Conservation (phyloP, 2,113 vertebrate genomes). For the Gallinago undulata region DNA sequence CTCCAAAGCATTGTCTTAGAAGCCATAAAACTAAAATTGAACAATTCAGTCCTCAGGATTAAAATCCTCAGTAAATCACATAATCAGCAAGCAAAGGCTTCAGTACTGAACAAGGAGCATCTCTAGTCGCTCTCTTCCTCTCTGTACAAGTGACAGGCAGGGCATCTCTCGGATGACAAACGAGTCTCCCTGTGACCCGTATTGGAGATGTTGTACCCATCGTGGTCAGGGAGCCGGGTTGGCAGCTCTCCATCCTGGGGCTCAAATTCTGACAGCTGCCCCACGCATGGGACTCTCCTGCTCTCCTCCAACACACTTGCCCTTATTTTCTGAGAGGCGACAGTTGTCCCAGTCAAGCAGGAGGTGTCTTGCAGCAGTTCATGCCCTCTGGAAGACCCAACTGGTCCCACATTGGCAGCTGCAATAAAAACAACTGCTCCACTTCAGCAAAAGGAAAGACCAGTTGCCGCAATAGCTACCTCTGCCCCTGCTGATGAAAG, state of each 20-base stretch:
- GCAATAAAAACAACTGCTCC: slow-evolving; percentile 31
- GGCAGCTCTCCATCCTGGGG: neutral
- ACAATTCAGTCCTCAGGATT: neutral
- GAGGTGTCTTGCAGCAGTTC: neutral
- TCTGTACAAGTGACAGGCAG: neutral
- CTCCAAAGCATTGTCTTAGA: neutral
- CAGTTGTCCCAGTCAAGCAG: neutral
- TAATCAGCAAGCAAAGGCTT: neutral
- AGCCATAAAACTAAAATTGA: neutral
- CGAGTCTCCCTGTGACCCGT: fast-evolving
- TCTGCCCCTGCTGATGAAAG: neutral
- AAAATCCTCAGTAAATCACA: neutral
- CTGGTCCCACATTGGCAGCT: neutral
- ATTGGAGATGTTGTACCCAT: neutral
- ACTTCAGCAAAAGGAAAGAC: neutral
- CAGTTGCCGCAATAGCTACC: neutral
- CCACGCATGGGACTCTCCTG: neutral
- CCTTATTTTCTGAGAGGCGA: neutral
- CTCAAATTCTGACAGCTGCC: neutral
- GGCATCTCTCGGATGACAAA: neutral
- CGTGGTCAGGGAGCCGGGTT: neutral
- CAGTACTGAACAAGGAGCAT: neutral
- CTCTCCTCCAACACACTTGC: neutral
- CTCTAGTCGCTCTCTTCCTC: neutral
- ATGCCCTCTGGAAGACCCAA: neutral